A percentile compares a stretch with the other conserved stretches of the same genome.
These are phyloP conservation scores for Lamproptera curius DNA, from an alignment of 2,888 invertebrate species.

Conservation along the genomic window DNA sequence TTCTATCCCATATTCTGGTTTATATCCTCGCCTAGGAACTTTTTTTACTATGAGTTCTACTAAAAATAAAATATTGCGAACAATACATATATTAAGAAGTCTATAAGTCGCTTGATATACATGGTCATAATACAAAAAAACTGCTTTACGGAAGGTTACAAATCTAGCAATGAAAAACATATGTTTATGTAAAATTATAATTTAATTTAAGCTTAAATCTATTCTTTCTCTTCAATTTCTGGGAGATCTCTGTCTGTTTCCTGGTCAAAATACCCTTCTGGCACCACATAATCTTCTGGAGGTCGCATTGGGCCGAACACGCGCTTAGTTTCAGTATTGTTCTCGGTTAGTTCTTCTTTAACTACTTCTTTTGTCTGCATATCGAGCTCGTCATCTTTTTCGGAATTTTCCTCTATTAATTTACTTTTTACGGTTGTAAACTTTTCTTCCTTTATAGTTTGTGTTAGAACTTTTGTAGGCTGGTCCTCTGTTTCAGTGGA, in stretches of 20 bases:
- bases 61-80: background rate
- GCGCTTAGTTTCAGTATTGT: conserved; percentile 34
- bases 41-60: too few relatives aligned
- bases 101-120: too few relatives aligned
- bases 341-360: conserved; percentile 20
- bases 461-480: too few relatives aligned
- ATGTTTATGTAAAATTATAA: conserved; percentile 1
- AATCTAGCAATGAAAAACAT: conserved; percentile 13
- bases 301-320: conserved; percentile 71
- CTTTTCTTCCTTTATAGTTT: conserved; percentile 21
- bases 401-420: conserved; percentile 10
- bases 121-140: background rate
- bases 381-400: conserved; percentile 10
- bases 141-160: background rate
- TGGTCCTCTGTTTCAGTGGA: conserved; percentile 17
- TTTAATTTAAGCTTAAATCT: conserved; percentile 22
- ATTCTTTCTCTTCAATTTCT: conserved; percentile 60
- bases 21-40: too few relatives aligned
- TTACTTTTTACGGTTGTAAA: conserved; percentile 11
- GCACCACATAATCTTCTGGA: conserved; percentile 64
- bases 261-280: conserved; percentile 65
- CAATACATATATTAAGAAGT: too few relatives aligned
- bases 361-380: conserved; percentile 12
- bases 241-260: conserved; percentile 64
- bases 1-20: too few relatives aligned